phyloP scores from a whole-genome alignment of 2,888 invertebrate species.

The Anagyrus pseudococci region DNA sequence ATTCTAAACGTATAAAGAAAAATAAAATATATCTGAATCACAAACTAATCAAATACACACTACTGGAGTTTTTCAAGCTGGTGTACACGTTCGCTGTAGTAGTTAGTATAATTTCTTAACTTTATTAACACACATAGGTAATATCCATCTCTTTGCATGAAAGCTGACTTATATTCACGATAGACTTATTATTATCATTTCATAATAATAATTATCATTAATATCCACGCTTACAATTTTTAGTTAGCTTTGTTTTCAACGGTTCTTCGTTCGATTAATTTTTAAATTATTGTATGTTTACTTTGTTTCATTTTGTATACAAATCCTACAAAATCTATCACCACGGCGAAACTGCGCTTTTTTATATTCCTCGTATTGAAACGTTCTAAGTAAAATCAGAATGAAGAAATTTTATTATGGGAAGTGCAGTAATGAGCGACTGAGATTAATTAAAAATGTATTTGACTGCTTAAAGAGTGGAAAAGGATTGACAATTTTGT shows the following conservation, averaged over 20 bases:
- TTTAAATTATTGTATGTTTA: constrained; percentile 38
- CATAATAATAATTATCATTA: constrained; percentile 37
- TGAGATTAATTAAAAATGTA: no score
- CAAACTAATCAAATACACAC: constrained; percentile 2
- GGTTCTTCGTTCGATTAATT: background rate
- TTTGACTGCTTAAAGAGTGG: no score
- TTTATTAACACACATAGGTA: constrained; percentile 23
- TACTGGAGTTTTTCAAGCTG: constrained; percentile 32
- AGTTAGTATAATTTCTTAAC: constrained; percentile 16
- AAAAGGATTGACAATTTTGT: no score
- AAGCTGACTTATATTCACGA: constrained; percentile 32
- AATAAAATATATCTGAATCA: constrained; percentile 22
- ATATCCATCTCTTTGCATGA: constrained; percentile 30
- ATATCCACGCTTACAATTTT: constrained; percentile 40
- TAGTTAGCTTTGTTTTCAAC: background rate
- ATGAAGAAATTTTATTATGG: constrained; percentile 4
- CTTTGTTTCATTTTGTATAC: constrained; percentile 47
- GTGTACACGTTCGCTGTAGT: constrained; percentile 11
- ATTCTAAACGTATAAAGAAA: background rate
- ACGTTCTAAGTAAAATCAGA: constrained; percentile 18
- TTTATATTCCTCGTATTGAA: constrained; percentile 4
- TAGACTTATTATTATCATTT: constrained; percentile 36
- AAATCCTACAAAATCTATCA: constrained; percentile 54
- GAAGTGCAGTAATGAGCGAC: no score
- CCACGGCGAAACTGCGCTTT: constrained; percentile 50